phyloP scores from a whole-genome alignment of 2,797 vertebrate species.

The Mormyrus proboscirostris region DNA sequence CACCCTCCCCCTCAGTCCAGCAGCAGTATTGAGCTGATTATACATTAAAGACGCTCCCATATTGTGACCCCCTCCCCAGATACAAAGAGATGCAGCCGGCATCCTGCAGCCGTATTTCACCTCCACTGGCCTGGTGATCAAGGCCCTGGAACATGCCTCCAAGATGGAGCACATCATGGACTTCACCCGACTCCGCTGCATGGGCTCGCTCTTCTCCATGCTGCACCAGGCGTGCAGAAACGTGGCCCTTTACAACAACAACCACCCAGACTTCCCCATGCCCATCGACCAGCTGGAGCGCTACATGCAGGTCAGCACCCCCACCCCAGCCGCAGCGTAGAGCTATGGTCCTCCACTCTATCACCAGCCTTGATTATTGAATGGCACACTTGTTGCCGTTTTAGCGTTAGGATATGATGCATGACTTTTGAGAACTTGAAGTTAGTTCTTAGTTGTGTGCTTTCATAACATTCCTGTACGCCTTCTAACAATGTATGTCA shows the following conservation, averaged over 20 bases:
- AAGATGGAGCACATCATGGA: slow-evolving; percentile 99
- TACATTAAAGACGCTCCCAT: neutral
- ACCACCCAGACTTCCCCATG: slow-evolving; percentile 97
- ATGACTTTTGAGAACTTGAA: neutral
- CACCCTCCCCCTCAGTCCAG: neutral
- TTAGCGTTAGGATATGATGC: neutral
- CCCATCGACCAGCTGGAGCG: slow-evolving; percentile 89
- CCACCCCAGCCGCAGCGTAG: neutral
- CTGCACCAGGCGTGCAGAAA: slow-evolving; percentile 96
- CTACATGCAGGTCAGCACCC: slow-evolving; percentile 82
- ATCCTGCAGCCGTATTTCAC: slow-evolving; percentile 95
- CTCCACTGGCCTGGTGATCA: slow-evolving; percentile 89
- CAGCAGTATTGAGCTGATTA: neutral
- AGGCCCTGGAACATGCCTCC: slow-evolving; percentile 91
- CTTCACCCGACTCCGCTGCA: slow-evolving; percentile 89
- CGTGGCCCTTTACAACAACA: slow-evolving; percentile 92
- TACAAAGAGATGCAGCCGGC: slow-evolving; percentile 83
- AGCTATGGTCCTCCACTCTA: neutral
- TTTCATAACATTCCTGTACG: neutral
- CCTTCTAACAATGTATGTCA: neutral
- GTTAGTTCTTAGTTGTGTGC: neutral
- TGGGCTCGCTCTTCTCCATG: slow-evolving; percentile 95
- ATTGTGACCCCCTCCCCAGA: slow-evolving; percentile 55
- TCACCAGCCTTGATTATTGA: neutral
- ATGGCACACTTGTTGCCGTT: neutral